These are phyloP conservation scores for Turnix velox DNA, from an alignment of 2,113 vertebrate genomes.

Conservation along the genomic window DNA sequence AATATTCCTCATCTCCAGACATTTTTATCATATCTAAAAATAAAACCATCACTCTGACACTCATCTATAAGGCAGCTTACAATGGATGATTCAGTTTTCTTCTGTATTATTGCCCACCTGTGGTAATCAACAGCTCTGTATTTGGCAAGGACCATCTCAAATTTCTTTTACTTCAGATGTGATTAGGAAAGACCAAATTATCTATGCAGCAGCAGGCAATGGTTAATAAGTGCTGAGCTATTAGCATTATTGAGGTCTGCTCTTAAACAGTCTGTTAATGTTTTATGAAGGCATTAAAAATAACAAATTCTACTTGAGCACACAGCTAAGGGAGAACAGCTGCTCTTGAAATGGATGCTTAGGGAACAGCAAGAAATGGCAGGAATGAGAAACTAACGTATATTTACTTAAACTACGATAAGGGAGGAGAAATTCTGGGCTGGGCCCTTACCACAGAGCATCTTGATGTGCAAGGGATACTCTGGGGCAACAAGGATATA, in stretches of 20 bases:
- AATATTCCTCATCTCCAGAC: background rate
- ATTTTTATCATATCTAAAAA: background rate
- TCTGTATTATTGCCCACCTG: background rate
- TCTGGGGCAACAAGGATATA: background rate
- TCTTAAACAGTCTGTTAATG: background rate
- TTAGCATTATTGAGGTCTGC: background rate
- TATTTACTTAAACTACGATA: background rate
- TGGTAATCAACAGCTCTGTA: background rate
- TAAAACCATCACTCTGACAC: background rate
- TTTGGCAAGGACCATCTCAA: background rate
- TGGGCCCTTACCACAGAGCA: background rate
- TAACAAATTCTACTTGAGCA: background rate
- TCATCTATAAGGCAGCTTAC: rapidly evolving
- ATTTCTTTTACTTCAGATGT: background rate
- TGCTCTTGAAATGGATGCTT: background rate
- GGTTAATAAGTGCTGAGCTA: background rate
- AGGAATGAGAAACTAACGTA: background rate
- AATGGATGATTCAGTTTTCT: background rate
- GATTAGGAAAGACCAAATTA: background rate
- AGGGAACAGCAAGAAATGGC: background rate
- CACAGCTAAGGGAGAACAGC: background rate
- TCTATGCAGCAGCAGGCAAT: background rate
- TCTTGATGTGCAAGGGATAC: background rate
- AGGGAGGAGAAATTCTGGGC: background rate
- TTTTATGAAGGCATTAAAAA: background rate